These are phyloP conservation scores for Oreohelix idahoensis DNA, from an alignment of 1,140 invertebrate genomes.

Conservation along the genomic window DNA sequence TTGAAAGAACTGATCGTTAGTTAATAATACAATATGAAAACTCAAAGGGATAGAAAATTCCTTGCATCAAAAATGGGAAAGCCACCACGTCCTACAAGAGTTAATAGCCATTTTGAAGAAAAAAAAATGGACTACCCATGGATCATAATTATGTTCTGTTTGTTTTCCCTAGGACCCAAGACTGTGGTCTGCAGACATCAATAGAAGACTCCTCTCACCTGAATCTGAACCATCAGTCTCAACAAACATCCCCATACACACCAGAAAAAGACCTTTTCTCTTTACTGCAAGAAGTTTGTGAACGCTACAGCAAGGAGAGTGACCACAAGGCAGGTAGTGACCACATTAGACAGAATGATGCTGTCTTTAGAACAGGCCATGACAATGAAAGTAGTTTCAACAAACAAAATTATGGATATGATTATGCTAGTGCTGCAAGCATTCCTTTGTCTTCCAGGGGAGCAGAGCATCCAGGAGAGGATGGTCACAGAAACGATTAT, in stretches of 20 bases:
- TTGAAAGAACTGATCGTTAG: too few species aligned
- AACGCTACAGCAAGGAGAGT: constrained; percentile 15
- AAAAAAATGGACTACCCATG: too few species aligned
- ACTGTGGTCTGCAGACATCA: constrained; percentile 66
- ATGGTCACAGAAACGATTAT: not conserved
- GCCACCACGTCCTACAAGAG: too few species aligned
- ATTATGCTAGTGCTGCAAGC: not conserved
- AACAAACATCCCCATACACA: constrained; percentile 58
- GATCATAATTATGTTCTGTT: too few species aligned
- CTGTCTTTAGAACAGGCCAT: not conserved
- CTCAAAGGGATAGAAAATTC: too few species aligned
- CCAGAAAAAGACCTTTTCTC: constrained; percentile 58
- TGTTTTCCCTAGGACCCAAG: constrained; percentile 53
- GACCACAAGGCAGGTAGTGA: not conserved
- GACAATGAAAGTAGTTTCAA: not conserved
- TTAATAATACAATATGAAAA: too few species aligned
- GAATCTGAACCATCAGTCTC: constrained; percentile 43
- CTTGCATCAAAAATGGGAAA: too few species aligned
- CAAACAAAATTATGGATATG: not conserved
- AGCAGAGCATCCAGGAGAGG: not conserved
- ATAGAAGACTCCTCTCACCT: constrained; percentile 34
- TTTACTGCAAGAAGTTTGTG: constrained; percentile 58
- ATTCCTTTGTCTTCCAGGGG: not conserved
- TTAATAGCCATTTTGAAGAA: too few species aligned
- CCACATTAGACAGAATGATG: not conserved